Base-by-base conservation (phyloP, 2,797 vertebrate species). In the Columba guinea region DNA sequence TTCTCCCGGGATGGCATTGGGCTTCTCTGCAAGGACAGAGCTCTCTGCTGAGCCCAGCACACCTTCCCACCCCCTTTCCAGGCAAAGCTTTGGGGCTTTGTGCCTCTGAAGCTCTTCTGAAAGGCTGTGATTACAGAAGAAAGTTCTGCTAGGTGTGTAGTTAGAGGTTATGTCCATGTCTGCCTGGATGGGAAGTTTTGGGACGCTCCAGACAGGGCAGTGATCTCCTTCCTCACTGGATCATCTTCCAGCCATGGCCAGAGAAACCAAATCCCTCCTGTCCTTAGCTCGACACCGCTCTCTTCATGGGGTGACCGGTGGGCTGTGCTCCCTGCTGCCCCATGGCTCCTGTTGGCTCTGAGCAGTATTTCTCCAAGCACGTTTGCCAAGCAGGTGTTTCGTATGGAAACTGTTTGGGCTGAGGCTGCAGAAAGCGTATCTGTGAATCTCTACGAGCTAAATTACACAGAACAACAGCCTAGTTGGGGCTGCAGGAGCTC, bases 61-160 rank as follows among this genome's bases (percentile, higher is more conserved):
- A 21, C 2, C 39, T 65, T 34, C 58, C 12, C 27, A 52, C 37
- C n/a, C 39, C 10, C 8, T 1, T 5, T 23, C 18, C 0, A 0
- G 48, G 37, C 15, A 64, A 26, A 56, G 32, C 34, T 20, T 10
- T 21, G 9, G 23, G 58, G 3, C 3, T 23, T 55, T 69, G 63
- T 9, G 46, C n/a, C 44, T 52, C 19, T 1, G 9, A 39, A 51
- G 32, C 53, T 58, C 15, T 75, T 65, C 64, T 89, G 81, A 22
- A 74, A 65, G 65, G 39, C 28, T 48, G 20, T 1, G 4, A 10
- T 2, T n/a, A 30, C 21, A 37, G 20, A 48, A 24, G 18, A 4
- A 69, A 55, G 35, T 8, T 27, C 11, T 58, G 28, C 22, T 63
- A 44, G 16, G 30, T 49, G 5, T 6, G 20, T 27, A 64, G 4